These are phyloP conservation scores for Hoplodrina ambigua DNA, from an alignment of 2,888 invertebrate genomes.

Conservation along the genomic window DNA sequence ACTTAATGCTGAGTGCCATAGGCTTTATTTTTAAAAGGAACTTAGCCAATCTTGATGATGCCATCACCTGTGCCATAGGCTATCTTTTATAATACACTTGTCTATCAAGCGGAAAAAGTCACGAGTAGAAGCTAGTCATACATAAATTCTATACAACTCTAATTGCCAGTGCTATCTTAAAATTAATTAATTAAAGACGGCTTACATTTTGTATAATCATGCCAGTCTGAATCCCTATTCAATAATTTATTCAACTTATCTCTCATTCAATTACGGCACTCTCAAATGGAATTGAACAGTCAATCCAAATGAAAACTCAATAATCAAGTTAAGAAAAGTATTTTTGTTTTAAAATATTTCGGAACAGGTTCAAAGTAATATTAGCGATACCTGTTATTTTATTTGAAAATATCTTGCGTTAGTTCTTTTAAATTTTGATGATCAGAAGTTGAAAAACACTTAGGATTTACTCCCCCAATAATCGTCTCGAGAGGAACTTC, in stretches of 20 bases:
- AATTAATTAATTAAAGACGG: slow-evolving; percentile 37
- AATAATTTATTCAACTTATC: slow-evolving; percentile 50
- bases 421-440: no score
- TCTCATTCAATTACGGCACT: slow-evolving; percentile 50
- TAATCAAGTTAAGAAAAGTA: slow-evolving; percentile 32
- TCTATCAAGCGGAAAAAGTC: no score
- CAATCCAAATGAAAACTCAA: slow-evolving; percentile 20
- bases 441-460: no score
- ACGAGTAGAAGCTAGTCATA: background rate
- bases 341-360: slow-evolving; percentile 15
- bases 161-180: slow-evolving; percentile 26
- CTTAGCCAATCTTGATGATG: no score
- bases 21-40: no score
- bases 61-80: no score
- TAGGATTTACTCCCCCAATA: no score
- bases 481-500: no score
- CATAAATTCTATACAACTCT: background rate
- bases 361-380: background rate
- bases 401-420: no score
- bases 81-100: no score
- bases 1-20: no score
- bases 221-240: slow-evolving; percentile 29
- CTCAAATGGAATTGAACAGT: slow-evolving; percentile 45
- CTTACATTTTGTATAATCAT: slow-evolving; percentile 25
- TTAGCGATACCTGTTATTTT: background rate